Base-by-base conservation (phyloP, 2,888 invertebrate species). In the Drosophila rubida region DNA sequence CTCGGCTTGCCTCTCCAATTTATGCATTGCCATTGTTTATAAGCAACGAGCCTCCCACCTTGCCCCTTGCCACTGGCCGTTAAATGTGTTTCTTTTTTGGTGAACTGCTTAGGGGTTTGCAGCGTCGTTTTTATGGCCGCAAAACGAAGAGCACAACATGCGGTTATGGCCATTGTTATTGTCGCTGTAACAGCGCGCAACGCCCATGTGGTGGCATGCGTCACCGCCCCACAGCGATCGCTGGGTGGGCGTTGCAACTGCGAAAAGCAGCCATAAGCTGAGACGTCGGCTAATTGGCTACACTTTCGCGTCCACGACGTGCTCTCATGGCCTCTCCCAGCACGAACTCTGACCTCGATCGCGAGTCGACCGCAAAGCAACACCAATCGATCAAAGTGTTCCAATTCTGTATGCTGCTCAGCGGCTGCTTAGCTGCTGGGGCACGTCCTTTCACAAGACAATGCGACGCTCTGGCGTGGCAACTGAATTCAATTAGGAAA, bases 361-460 rank as follows among this genome's bases (percentile, higher is more conserved):
- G 45, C 62, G 30, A 53, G 59, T 63, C 72, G 63, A 49, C 63
- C 69, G 53, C 69, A 60, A 53, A 61, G 64, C 83, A 68, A 58
- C 72, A 78, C 75, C 81, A 57, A 84, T 84, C 77, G 68, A 79
- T 81, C 85, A 81, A 72, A 41, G 69, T 81, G 84, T 73, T 80
- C 80, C 70, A 81, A 84, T 81, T 84, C 81, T 63, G 64, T 71
- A 84, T 81, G 81, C 79, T 79, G 84, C 84, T 84, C 81, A 84
- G 64, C 72, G 79, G 58, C 81, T 81, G 69, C 66, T 75, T 75
- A 76, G 32, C 32, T 11, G 32, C n/a, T 27, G 27, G 8, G 8
- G 27, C 27, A 27, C 27, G 11, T 32, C 32, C 65, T 53, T 63
- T 69, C 70, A 65, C 5, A 54, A 63, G 51, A 63, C 69, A 57